A percentile compares a stretch with the other conserved stretches of the same genome.
Evolutionary conservation across 1,140 invertebrate genomes (phyloP).

Genomic region (Tetramorium alpestre): DNA sequence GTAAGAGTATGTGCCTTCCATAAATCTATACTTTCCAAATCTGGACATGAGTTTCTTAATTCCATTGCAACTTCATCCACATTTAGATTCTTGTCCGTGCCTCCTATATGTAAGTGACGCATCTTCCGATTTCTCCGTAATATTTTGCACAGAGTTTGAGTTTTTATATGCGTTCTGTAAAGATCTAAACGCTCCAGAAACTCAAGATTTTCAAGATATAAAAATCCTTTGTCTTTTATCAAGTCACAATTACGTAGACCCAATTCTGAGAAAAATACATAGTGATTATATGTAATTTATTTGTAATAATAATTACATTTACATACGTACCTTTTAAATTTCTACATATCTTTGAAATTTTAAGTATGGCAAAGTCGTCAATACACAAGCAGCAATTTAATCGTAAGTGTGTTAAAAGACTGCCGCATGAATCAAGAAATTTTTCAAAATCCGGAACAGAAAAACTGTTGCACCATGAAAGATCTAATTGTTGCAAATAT

Average conservation of each 20-base stretch:
- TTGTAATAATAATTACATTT: background rate
- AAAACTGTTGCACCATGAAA: constrained; percentile 95
- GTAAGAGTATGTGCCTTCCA: constrained; percentile 94
- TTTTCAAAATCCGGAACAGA: constrained; percentile 85
- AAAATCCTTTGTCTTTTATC: constrained; percentile 88
- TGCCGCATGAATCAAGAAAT: constrained; percentile 89
- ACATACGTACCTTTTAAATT: constrained; percentile 89
- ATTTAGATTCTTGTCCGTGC: constrained; percentile 86
- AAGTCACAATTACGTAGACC: constrained; percentile 88
- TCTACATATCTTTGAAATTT: constrained; percentile 88
- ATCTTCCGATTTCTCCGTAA: constrained; percentile 89
- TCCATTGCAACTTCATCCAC: constrained; percentile 91
- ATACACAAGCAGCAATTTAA: constrained; percentile 92
- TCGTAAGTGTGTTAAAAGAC: constrained; percentile 89
- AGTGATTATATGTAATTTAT: background rate
- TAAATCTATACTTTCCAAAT: constrained; percentile 92
- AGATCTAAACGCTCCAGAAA: constrained; percentile 91
- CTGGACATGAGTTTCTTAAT: constrained; percentile 88
- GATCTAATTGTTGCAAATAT: constrained; percentile 91
- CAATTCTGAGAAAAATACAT: constrained; percentile 86
- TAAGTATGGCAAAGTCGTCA: constrained; percentile 87
- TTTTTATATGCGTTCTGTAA: constrained; percentile 90
- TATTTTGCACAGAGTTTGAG: constrained; percentile 88
- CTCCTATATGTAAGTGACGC: constrained; percentile 90
- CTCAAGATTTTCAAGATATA: constrained; percentile 87